Base-by-base conservation (phyloP, 1,140 invertebrate species). In the Tetragonula clypearis region DNA sequence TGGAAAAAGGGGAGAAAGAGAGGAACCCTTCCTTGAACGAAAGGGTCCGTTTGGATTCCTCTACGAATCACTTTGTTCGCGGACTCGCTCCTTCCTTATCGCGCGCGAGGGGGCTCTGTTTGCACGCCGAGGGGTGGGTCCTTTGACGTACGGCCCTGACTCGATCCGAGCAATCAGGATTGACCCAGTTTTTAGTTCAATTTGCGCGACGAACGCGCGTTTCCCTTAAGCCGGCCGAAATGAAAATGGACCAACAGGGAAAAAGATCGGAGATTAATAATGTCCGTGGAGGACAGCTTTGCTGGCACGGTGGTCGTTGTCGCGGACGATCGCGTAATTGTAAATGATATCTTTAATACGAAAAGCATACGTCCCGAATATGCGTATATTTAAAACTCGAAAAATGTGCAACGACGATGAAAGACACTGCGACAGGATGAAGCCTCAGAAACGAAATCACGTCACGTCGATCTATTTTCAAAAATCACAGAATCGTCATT, bases 141-240 rank as follows among this genome's bases (percentile, higher is more conserved):
- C 87, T 88, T 91, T 88, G 84, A 86, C 86, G 30, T 76, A 72
- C 83, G 90, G 80, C 85, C 90, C 89, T 91, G 89, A 62, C 85
- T 88, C 75, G 62, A 85, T 86, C 35, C 83, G 41, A 68, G 90
- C 90, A 89, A 90, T 90, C 89, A 88, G 88, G 87, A 81, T 86
- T 91, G 92, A 92, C 92, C 92, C 65, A 92, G 87, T 89, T 89
- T 87, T 78, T 23, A 81, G 62, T 86, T 81, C 87, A 88, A 90
- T 92, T 93, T 88, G 86, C 88, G 82, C 83, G 73, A 62, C 78
- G 86, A 84, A 87, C 79, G 58, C 79, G 84, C 58, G 55, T 90
- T 87, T 78, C 58, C 65, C 84, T 88, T 92, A 92, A 88, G 87
- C 89, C 90, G 87, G 84, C 91, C 85, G 82, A 86, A 90, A 86